These are phyloP conservation scores for Gonatopus flavifemur DNA, from an alignment of 1,140 invertebrate species.

Conservation along the genomic window DNA sequence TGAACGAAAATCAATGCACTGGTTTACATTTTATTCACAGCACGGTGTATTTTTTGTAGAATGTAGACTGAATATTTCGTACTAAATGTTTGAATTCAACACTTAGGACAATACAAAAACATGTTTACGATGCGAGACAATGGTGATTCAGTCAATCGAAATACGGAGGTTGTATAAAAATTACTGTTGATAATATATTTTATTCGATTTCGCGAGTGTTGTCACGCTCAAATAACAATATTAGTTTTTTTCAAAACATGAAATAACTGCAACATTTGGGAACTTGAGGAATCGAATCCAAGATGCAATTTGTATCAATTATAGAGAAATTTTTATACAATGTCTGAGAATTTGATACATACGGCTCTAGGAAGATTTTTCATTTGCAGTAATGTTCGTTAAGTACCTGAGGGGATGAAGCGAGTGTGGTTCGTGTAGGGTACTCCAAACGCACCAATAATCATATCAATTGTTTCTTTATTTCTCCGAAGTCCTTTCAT, in stretches of 20 bases:
- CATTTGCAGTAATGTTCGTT: slow-evolving; percentile 23
- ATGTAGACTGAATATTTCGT: slow-evolving; percentile 15
- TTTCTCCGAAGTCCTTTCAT: slow-evolving; percentile 20
- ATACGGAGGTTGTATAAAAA: background rate
- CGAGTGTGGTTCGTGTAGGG: slow-evolving; percentile 17
- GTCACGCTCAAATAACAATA: too few relatives aligned
- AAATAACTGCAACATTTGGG: too few relatives aligned
- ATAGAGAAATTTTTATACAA: slow-evolving; percentile 14
- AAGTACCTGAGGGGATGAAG: slow-evolving; percentile 26
- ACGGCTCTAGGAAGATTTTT: slow-evolving; percentile 23
- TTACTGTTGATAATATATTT: background rate
- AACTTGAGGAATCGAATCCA: background rate
- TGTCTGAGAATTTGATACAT: slow-evolving; percentile 10
- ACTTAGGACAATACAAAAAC: slow-evolving; percentile 23
- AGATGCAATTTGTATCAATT: background rate
- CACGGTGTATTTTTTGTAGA: slow-evolving; percentile 11
- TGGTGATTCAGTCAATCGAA: background rate
- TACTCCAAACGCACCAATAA: slow-evolving; percentile 29
- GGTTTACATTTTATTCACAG: slow-evolving; percentile 14
- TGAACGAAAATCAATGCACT: slow-evolving; percentile 10
- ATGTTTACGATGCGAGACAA: background rate
- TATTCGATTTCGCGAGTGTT: too few relatives aligned
- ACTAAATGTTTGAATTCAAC: slow-evolving; percentile 11
- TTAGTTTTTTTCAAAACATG: too few relatives aligned
- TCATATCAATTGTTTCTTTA: slow-evolving; percentile 36